phyloP scores from a whole-genome alignment of 2,797 vertebrate species.

The Characodon lateralis region DNA sequence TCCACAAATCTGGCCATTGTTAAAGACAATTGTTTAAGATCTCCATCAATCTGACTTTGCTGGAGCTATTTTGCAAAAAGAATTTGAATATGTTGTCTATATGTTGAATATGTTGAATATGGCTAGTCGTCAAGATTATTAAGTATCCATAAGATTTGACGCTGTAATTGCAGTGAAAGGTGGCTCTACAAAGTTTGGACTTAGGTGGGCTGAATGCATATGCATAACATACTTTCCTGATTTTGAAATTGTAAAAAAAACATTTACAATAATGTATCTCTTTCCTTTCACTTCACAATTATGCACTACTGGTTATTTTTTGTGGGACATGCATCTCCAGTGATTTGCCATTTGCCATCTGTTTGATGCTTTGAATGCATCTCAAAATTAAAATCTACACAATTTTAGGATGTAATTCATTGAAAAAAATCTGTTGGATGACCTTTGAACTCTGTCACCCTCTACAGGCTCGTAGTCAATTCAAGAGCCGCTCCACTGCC shows the following conservation, averaged over 20 bases:
- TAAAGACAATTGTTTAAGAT: too few relatives aligned
- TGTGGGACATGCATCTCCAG: neutral
- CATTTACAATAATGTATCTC: too few relatives aligned
- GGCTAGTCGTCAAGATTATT: neutral
- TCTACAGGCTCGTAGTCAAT: slow-evolving; percentile 83
- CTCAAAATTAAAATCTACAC: slow-evolving; percentile 31
- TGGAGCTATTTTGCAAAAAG: neutral
- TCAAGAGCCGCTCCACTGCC: slow-evolving; percentile 85
- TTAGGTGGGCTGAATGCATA: neutral
- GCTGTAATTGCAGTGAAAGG: neutral
- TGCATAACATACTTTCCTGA: too few relatives aligned
- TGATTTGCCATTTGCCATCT: slow-evolving; percentile 43
- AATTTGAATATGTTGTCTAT: too few relatives aligned
- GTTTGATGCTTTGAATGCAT: slow-evolving; percentile 25
- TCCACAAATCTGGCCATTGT: too few relatives aligned
- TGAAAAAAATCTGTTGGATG: slow-evolving; percentile 10
- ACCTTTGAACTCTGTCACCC: slow-evolving; percentile 45
- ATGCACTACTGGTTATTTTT: too few relatives aligned
- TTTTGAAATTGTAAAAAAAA: too few relatives aligned
- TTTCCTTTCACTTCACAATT: too few relatives aligned
- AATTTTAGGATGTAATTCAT: slow-evolving; percentile 17
- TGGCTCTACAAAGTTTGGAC: neutral
- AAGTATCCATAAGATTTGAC: neutral
- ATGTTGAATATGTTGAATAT: too few relatives aligned
- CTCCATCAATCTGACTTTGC: neutral